phyloP scores from a whole-genome alignment of 1,140 invertebrate genomes.

The Dendrolimus punctatus region DNA sequence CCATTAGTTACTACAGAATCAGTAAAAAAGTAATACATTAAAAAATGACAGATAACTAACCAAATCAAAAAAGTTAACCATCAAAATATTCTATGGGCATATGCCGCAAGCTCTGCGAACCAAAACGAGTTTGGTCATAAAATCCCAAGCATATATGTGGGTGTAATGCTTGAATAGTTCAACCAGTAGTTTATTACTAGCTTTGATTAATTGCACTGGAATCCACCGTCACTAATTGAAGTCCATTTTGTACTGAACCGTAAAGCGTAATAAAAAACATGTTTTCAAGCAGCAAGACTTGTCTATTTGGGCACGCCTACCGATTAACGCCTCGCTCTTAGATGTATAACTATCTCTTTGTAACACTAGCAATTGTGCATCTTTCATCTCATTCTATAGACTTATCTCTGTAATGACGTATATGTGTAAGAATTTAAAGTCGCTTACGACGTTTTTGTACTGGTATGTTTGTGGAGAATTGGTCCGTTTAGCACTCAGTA shows the following conservation, averaged over 20 bases:
- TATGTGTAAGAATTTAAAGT: too few relatives aligned
- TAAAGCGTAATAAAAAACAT: constrained; percentile 28
- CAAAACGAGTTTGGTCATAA: too few relatives aligned
- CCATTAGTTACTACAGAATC: too few relatives aligned
- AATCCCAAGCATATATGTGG: too few relatives aligned
- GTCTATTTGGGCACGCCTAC: constrained; percentile 52
- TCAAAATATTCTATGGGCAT: too few relatives aligned
- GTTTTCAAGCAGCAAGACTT: constrained; percentile 42
- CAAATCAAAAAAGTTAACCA: too few relatives aligned
- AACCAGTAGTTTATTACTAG: too few relatives aligned
- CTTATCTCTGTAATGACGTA: neutral
- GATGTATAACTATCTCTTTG: constrained; percentile 25
- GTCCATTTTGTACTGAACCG: constrained; percentile 10
- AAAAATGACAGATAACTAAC: too few relatives aligned
- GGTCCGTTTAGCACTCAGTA: too few relatives aligned
- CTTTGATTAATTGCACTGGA: neutral
- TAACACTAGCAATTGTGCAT: constrained; percentile 10
- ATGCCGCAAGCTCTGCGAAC: too few relatives aligned
- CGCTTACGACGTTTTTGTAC: neutral
- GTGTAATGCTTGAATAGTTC: too few relatives aligned
- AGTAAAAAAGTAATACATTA: too few relatives aligned
- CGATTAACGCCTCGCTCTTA: constrained; percentile 10
- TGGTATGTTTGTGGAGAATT: constrained; percentile 2
- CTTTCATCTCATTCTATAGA: constrained; percentile 16
- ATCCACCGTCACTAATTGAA: constrained; percentile 11